Evolutionary conservation across 2,113 vertebrate species (phyloP).

Genomic region (Leuciscus idus): DNA sequence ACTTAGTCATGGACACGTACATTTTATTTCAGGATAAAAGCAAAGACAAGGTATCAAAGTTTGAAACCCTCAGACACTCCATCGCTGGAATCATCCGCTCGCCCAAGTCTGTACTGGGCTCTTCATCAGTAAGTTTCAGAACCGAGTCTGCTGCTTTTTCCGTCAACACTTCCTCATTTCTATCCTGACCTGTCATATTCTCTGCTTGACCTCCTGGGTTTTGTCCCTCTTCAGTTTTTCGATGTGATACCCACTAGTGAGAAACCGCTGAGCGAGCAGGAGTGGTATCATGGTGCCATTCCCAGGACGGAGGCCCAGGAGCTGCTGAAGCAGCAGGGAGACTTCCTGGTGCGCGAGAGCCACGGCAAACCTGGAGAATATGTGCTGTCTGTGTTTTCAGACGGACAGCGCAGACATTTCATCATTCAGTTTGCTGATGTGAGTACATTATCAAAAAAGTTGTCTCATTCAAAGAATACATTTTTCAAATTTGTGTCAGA

Average conservation of each 20-base stretch:
- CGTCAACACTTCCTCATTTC: background rate
- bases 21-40: constrained; percentile 81
- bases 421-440: constrained; percentile 98
- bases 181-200: background rate
- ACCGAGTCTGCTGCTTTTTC: background rate
- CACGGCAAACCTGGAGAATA: constrained; percentile 99
- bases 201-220: background rate
- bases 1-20: background rate
- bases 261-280: constrained; percentile 91
- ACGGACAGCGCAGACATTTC: constrained; percentile 94
- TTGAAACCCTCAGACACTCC: constrained; percentile 94
- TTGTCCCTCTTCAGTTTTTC: constrained; percentile 78
- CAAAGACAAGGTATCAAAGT: constrained; percentile 91
- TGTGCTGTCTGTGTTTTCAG: constrained; percentile 97
- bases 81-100: constrained; percentile 94
- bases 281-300: constrained; percentile 98
- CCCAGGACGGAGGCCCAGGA: constrained; percentile 96
- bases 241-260: constrained; percentile 89
- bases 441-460: constrained; percentile 55
- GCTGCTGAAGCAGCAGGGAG: constrained; percentile 92
- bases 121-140: constrained; percentile 85
- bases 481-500: background rate
- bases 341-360: constrained; percentile 97
- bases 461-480: background rate
- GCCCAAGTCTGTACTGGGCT: constrained; percentile 87